Percentiles rank a stretch among this genome's conserved stretches.
Evolutionary conservation across 2,888 invertebrate genomes (phyloP).

Genomic region (Ophion obscuratus): DNA sequence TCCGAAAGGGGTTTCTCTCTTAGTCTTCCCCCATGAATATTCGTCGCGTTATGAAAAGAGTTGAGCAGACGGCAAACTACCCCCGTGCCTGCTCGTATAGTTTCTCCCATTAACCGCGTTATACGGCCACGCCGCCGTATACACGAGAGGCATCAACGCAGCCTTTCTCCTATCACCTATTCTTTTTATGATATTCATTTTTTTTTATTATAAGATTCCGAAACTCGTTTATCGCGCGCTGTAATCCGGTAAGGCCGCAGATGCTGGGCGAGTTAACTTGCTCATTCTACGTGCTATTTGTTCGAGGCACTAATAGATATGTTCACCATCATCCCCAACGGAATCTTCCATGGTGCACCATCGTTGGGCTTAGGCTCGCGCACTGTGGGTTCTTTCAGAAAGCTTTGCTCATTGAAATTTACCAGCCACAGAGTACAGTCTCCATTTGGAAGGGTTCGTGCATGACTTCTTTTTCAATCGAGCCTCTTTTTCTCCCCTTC

Average conservation of each 20-base stretch:
- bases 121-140: not conserved
- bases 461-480: slow-evolving; percentile 55
- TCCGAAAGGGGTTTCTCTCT: slow-evolving; percentile 19
- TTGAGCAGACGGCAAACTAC: slow-evolving; percentile 9
- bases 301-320: no score
- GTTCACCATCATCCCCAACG: no score
- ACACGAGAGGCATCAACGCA: not conserved
- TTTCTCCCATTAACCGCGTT: not conserved
- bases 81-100: not conserved
- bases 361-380: not conserved
- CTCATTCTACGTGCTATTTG: no score
- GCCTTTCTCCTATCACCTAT: slow-evolving; percentile 5
- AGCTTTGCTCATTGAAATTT: slow-evolving; percentile 67
- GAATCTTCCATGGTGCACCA: not conserved
- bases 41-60: slow-evolving; percentile 12
- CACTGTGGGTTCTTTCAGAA: slow-evolving; percentile 49
- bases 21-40: slow-evolving; percentile 23
- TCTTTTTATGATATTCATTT: slow-evolving; percentile 25
- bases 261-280: no score
- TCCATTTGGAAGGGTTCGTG: slow-evolving; percentile 5
- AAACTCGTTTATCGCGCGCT: slow-evolving; percentile 5
- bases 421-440: slow-evolving; percentile 56
- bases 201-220: slow-evolving; percentile 33
- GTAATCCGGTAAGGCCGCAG: no score
- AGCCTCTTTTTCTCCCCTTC: slow-evolving; percentile 55